phyloP scores from a whole-genome alignment of 2,113 vertebrate genomes.

The Amazona guildingii region DNA sequence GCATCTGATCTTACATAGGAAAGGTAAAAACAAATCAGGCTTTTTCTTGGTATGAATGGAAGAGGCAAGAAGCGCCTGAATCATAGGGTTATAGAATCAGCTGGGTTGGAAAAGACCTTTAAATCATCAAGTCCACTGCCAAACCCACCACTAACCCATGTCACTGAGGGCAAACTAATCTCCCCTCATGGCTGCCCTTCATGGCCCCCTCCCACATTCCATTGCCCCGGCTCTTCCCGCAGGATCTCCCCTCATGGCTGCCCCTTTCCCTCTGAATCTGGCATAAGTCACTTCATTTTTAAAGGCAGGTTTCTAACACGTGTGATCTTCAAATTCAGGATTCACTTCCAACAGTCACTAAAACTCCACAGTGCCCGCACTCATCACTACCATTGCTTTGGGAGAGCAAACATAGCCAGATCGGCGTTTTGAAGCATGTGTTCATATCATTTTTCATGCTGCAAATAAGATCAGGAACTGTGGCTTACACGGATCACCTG shows the following conservation, averaged over 20 bases:
- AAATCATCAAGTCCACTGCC: background rate
- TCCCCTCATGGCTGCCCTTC: background rate
- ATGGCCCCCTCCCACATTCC: background rate
- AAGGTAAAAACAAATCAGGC: background rate
- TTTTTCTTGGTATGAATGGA: background rate
- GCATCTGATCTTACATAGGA: background rate
- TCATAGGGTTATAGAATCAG: background rate
- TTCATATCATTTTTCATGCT: background rate
- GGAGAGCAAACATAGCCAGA: background rate
- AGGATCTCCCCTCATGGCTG: background rate
- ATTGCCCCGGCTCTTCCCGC: background rate
- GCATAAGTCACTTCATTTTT: background rate
- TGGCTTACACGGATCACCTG: background rate
- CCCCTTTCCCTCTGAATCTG: background rate
- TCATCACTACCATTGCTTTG: rapidly evolving
- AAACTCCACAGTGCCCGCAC: background rate
- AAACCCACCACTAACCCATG: background rate
- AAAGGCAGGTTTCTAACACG: background rate
- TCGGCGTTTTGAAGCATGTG: background rate
- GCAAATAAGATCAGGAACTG: background rate
- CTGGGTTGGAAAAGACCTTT: background rate
- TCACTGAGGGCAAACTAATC: background rate
- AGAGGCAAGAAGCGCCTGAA: background rate
- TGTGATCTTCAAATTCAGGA: background rate
- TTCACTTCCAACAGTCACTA: background rate